A percentile compares a stretch with the other conserved stretches of the same genome.
Evolutionary conservation across 2,888 invertebrate genomes (phyloP).

Genomic region (Pegoplata infirma): DNA sequence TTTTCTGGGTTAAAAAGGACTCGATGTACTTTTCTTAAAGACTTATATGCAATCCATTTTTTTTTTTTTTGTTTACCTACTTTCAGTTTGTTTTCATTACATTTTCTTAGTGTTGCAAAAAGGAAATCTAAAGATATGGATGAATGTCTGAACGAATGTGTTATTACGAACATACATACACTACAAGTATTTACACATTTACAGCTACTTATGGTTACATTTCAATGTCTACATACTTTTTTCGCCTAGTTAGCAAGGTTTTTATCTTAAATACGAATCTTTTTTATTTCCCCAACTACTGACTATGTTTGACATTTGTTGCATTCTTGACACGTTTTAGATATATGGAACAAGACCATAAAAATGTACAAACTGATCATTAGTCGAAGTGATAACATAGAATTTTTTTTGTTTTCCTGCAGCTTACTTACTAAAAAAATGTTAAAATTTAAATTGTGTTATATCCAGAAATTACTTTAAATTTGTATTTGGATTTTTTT

Average conservation of each 20-base stretch:
- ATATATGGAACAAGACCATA: background rate
- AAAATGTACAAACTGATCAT: conserved; percentile 16
- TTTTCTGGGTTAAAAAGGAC: no score
- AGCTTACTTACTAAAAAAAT: background rate
- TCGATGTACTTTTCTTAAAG: background rate
- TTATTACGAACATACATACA: no score
- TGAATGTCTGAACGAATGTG: conserved; percentile 7
- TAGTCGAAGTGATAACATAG: conserved; percentile 1
- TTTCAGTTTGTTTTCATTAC: conserved; percentile 36
- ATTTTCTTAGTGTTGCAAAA: background rate
- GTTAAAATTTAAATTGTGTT: background rate
- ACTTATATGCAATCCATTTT: background rate
- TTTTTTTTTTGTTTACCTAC: background rate
- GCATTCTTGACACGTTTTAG: conserved; percentile 60
- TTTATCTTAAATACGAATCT: conserved; percentile 21
- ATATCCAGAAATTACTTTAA: conserved; percentile 20
- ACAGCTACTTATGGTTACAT: conserved; percentile 50
- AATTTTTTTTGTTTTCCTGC: conserved; percentile 11
- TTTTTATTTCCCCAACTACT: conserved; percentile 5
- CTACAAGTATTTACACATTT: conserved; percentile 38
- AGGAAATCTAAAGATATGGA: conserved; percentile 8
- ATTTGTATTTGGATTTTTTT: conserved; percentile 48
- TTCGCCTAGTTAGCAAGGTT: conserved; percentile 39
- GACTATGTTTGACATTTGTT: conserved; percentile 53
- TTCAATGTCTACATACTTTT: conserved; percentile 56